Percentiles rank a stretch among this genome's conserved stretches.
Evolutionary conservation across 53 echinoderm and acorn worm species (phyloP).

Genomic region (Antedon mediterranea): DNA sequence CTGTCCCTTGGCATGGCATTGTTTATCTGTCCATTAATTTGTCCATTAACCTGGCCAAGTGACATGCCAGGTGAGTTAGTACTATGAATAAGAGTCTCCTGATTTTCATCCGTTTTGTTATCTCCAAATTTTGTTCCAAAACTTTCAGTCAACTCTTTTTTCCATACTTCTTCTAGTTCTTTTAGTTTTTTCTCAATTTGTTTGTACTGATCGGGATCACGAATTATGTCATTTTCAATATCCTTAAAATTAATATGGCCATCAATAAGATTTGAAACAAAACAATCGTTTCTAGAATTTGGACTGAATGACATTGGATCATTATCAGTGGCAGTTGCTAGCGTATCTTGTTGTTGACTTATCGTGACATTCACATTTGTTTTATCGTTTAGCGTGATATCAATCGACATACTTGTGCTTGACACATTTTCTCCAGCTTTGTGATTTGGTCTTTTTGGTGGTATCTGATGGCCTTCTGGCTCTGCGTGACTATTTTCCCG

Average conservation of each 20-base stretch:
- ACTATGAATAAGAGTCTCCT: not conserved
- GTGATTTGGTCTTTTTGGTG: not conserved
- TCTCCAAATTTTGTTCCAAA: not conserved
- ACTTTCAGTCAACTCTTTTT: not conserved
- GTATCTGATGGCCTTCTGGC: not conserved
- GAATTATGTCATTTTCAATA: not conserved
- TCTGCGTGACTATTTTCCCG: not conserved
- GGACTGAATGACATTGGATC: not conserved
- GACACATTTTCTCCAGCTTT: not conserved
- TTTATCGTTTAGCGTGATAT: not conserved
- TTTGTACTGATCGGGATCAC: not conserved
- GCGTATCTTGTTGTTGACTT: not conserved
- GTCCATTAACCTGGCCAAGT: not conserved
- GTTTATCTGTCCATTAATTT: not conserved
- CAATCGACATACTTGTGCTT: not conserved
- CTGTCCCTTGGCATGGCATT: not conserved
- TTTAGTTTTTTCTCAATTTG: not conserved
- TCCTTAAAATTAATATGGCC: not conserved
- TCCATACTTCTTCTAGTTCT: not conserved
- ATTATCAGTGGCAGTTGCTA: not conserved
- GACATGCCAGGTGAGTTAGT: not conserved
- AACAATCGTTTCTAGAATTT: not conserved
- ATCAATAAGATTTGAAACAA: not conserved
- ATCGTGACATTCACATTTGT: not conserved
- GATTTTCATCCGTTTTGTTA: not conserved